Conservation (phyloP, 1,140 invertebrate genomes). For the Oncopodura yosiiana region DNA sequence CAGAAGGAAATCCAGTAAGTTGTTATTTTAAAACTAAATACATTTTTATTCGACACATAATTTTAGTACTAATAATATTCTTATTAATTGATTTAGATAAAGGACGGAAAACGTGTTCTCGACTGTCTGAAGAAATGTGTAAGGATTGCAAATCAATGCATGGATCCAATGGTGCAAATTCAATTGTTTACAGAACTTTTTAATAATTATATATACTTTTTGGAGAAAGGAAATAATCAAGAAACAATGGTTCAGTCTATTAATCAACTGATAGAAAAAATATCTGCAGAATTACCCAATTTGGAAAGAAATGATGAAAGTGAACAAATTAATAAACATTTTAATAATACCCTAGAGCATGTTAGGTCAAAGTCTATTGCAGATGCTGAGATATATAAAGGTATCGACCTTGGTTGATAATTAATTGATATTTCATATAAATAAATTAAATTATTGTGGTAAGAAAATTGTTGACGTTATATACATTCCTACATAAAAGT, state of each 20-base stretch:
- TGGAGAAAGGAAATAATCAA: slow-evolving; percentile 79
- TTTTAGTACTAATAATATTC: slow-evolving; percentile 17
- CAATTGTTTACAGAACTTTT: slow-evolving; percentile 90
- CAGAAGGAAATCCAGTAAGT: slow-evolving; percentile 55
- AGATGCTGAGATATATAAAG: slow-evolving; percentile 42
- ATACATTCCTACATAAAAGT: not conserved
- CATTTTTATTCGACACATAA: slow-evolving; percentile 4
- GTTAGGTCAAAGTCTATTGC: slow-evolving; percentile 51
- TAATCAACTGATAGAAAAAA: slow-evolving; percentile 82
- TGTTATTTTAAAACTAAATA: slow-evolving; percentile 24
- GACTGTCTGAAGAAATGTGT: slow-evolving; percentile 95
- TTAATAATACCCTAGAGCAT: slow-evolving; percentile 76
- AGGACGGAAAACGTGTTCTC: slow-evolving; percentile 79
- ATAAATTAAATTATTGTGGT: not conserved
- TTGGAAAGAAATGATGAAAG: slow-evolving; percentile 88
- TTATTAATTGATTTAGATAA: slow-evolving; percentile 53
- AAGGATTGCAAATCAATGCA: slow-evolving; percentile 89
- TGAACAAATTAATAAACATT: slow-evolving; percentile 91
- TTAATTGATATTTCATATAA: not conserved
- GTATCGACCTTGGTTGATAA: slow-evolving; percentile 8
- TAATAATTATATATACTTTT: slow-evolving; percentile 89
- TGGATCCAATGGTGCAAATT: slow-evolving; percentile 93
- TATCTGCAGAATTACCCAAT: slow-evolving; percentile 82
- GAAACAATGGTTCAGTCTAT: slow-evolving; percentile 60
- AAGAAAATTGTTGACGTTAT: not conserved